Evolutionary conservation across 92 coral and sea anemone genomes (phyloP).

Genomic region (Siderastrea siderea): DNA sequence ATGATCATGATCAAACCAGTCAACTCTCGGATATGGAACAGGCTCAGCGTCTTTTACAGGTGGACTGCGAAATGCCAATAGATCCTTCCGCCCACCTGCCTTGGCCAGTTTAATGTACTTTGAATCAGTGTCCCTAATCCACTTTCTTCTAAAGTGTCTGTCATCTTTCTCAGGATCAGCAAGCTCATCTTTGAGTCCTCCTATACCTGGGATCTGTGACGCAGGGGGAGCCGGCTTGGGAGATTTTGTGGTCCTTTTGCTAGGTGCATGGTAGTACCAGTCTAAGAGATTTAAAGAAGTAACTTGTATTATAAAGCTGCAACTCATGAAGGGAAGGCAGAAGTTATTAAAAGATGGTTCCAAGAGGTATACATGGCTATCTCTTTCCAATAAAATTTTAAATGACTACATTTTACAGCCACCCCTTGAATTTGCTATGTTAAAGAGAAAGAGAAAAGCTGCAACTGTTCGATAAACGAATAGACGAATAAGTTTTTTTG

Average conservation of each 20-base stretch:
- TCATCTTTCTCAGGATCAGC: slow-evolving; percentile 70
- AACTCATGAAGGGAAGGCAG: neutral
- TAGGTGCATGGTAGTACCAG: slow-evolving; percentile 97
- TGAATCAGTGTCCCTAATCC: slow-evolving; percentile 99
- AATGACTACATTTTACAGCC: no score
- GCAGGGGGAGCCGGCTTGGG: slow-evolving; percentile 79
- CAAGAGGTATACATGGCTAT: neutral
- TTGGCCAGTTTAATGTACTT: slow-evolving; percentile 95
- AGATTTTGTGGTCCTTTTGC: slow-evolving; percentile 43
- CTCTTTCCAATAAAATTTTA: no score
- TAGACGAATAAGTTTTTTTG: no score
- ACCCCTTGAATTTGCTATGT: no score
- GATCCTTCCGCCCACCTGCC: slow-evolving; percentile 88
- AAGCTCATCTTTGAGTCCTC: slow-evolving; percentile 68
- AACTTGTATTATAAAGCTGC: neutral
- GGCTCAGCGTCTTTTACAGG: slow-evolving; percentile 67
- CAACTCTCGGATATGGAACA: slow-evolving; percentile 91
- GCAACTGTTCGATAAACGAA: no score
- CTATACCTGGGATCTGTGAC: slow-evolving; percentile 97
- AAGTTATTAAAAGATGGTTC: neutral
- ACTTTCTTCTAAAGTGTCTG: slow-evolving; percentile 88
- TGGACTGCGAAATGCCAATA: slow-evolving; percentile 79
- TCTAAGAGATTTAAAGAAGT: slow-evolving; percentile 54
- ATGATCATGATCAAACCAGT: slow-evolving; percentile 96
- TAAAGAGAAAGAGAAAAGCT: no score